Percentiles rank a stretch among this genome's conserved stretches.
Conservation (phyloP, 2,888 invertebrate species). For the Catocala fraxini region DNA sequence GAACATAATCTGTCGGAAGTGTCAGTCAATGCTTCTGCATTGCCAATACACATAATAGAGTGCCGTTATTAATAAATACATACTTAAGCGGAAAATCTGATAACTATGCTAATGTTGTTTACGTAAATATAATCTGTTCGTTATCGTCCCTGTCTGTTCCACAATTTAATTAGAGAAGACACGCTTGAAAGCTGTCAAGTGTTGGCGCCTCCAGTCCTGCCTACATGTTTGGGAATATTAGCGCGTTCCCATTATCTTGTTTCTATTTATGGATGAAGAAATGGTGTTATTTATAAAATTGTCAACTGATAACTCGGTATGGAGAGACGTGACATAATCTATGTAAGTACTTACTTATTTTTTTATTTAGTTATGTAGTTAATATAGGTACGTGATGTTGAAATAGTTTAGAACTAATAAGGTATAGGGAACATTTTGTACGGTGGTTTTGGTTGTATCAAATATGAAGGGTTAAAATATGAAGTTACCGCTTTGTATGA, state of each 20-base stretch:
- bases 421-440: too few relatives aligned
- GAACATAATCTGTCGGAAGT: too few relatives aligned
- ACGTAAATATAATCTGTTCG: conserved; percentile 53
- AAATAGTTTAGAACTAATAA: too few relatives aligned
- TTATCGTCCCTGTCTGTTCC: conserved; percentile 67
- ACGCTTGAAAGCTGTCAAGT: conserved; percentile 70
- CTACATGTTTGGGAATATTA: conserved; percentile 59
- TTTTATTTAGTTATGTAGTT: conserved; percentile 7
- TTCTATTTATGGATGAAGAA: conserved; percentile 41
- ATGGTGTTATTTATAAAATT: conserved; percentile 33
- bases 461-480: too few relatives aligned
- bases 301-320: conserved; percentile 14
- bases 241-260: conserved; percentile 48
- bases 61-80: conserved; percentile 7
- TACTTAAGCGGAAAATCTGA: conserved; percentile 37
- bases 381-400: too few relatives aligned
- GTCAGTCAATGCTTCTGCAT: background rate
- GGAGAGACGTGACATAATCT: conserved; percentile 10
- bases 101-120: conserved; percentile 56
- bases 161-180: conserved; percentile 72
- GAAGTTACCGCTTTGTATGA: too few relatives aligned
- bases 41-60: background rate
- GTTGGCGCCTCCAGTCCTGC: conserved; percentile 66
- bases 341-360: background rate
- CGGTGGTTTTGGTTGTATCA: too few relatives aligned